These are phyloP conservation scores for Dicyrtomina minuta DNA, from an alignment of 2,888 invertebrate genomes.

Conservation along the genomic window DNA sequence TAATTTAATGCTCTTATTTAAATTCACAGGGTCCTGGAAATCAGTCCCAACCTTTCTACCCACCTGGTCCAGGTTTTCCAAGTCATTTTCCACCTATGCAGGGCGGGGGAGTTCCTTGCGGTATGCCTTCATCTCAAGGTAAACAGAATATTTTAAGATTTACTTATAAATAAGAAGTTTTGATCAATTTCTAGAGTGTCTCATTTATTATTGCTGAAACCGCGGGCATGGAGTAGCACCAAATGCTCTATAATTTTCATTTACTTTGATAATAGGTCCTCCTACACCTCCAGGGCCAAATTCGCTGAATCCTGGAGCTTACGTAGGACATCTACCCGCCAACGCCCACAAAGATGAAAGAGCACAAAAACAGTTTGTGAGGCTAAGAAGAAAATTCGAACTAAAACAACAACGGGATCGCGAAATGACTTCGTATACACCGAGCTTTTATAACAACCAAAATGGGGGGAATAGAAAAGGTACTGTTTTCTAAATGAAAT, in stretches of 20 bases:
- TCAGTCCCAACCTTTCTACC: slow-evolving; percentile 51
- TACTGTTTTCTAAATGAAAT: slow-evolving; percentile 38
- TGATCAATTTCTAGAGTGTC: slow-evolving; percentile 6
- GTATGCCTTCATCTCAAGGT: slow-evolving; percentile 47
- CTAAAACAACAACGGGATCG: slow-evolving; percentile 62
- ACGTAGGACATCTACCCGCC: slow-evolving; percentile 41
- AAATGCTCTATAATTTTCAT: slow-evolving; percentile 15
- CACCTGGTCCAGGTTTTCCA: slow-evolving; percentile 50
- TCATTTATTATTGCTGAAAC: too few species aligned
- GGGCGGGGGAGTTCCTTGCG: slow-evolving; percentile 48
- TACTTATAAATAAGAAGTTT: not conserved
- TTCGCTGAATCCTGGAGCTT: slow-evolving; percentile 41
- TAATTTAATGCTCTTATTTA: not conserved
- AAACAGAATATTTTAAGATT: not conserved
- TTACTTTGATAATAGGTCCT: slow-evolving; percentile 33
- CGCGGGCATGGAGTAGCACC: too few species aligned
- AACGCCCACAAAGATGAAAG: slow-evolving; percentile 71
- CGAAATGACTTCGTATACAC: slow-evolving; percentile 13
- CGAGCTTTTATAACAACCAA: slow-evolving; percentile 43
- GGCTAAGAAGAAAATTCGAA: slow-evolving; percentile 74
- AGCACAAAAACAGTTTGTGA: slow-evolving; percentile 73
- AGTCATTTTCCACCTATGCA: slow-evolving; percentile 49
- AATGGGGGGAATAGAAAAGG: slow-evolving; percentile 61
- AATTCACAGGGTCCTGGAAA: slow-evolving; percentile 47
- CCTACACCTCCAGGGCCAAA: slow-evolving; percentile 32